Conservation (phyloP, 2,113 vertebrate species). For the Barnardius zonarius region DNA sequence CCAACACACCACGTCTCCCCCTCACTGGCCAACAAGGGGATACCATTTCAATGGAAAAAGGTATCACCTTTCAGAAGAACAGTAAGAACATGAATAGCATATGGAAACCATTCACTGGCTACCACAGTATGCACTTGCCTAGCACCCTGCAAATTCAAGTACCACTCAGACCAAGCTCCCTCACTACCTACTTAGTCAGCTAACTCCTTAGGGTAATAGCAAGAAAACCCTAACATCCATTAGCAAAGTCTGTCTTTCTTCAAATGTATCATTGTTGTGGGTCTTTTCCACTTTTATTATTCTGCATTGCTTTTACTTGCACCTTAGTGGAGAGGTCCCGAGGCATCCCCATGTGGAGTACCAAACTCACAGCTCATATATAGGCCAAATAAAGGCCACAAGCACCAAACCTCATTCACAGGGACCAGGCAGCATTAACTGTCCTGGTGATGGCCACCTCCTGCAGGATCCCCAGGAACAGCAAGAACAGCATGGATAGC, state of each 20-base stretch:
- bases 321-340: not conserved
- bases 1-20: not conserved
- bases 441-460: not conserved
- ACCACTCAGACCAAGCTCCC: not conserved
- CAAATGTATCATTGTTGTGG: not conserved
- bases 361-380: not conserved
- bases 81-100: not conserved
- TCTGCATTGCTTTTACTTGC: not conserved
- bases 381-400: not conserved
- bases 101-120: constrained; percentile 9
- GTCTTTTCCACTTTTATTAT: not conserved
- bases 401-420: not conserved
- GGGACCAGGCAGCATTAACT: not conserved
- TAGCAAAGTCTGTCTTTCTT: not conserved
- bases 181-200: not conserved
- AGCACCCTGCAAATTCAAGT: not conserved
- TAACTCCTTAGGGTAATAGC: not conserved
- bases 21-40: not conserved
- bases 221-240: not conserved
- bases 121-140: not conserved
- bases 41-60: constrained; percentile 19
- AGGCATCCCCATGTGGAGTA: not conserved
- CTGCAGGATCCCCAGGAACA: not conserved
- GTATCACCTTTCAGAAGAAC: not conserved
- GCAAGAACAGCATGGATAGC: fast-evolving